These are phyloP conservation scores for Oreonectes daqikongensis DNA, from an alignment of 2,797 vertebrate species.

Conservation along the genomic window DNA sequence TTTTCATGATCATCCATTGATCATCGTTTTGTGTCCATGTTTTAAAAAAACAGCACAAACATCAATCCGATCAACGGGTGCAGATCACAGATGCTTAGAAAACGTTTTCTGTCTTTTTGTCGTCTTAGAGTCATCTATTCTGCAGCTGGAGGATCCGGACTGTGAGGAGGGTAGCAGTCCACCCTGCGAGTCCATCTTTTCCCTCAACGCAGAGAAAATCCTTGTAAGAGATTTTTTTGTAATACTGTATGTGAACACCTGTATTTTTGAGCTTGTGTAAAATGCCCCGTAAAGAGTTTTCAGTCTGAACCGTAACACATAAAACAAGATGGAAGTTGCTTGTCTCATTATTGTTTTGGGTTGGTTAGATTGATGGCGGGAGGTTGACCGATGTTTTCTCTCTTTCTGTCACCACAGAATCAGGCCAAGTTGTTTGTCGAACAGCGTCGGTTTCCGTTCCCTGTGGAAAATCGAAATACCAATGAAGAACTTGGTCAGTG, in stretches of 20 bases:
- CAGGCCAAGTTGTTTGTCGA: slow-evolving; percentile 93
- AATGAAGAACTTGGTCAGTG: slow-evolving; percentile 89
- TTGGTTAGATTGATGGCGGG: neutral
- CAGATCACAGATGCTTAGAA: neutral
- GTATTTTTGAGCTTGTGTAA: neutral
- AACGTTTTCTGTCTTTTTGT: slow-evolving; percentile 1
- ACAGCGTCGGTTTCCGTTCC: slow-evolving; percentile 93
- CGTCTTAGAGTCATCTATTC: slow-evolving; percentile 84
- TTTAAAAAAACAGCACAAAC: no score
- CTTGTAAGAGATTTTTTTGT: slow-evolving; percentile 76
- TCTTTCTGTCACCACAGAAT: slow-evolving; percentile 76
- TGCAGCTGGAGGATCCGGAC: slow-evolving; percentile 89
- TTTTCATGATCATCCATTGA: no score
- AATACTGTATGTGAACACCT: neutral
- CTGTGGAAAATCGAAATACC: slow-evolving; percentile 86
- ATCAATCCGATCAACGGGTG: no score
- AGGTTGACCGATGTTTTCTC: neutral
- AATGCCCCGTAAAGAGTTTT: neutral
- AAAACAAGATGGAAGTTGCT: neutral
- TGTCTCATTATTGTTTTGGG: neutral
- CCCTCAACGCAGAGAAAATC: slow-evolving; percentile 93
- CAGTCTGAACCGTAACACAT: neutral
- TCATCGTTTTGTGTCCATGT: no score
- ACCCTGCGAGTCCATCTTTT: slow-evolving; percentile 89
- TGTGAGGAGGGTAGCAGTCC: slow-evolving; percentile 87